phyloP scores from a whole-genome alignment of 2,113 vertebrate species.

The Cyprinodon brontotheroides region DNA sequence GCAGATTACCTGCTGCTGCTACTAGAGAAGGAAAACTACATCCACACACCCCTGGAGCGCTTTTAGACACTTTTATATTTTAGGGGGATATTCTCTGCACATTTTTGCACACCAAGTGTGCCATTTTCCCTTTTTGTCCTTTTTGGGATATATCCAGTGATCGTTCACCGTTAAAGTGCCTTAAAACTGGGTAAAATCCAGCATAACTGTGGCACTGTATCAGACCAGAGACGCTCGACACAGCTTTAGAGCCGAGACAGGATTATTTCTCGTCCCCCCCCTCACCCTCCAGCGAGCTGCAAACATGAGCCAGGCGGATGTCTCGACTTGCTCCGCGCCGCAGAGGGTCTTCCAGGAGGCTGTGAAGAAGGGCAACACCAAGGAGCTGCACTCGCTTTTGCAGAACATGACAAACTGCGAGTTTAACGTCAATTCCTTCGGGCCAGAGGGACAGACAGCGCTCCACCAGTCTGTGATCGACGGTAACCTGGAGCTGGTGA shows the following conservation, averaged over 20 bases:
- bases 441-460: slow-evolving; percentile 96
- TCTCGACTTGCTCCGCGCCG: slow-evolving; percentile 90
- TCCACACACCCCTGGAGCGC: slow-evolving; percentile 55
- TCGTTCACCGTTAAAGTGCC: slow-evolving; percentile 61
- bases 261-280: slow-evolving; percentile 53
- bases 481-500: slow-evolving; percentile 97
- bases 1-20: slow-evolving; percentile 74
- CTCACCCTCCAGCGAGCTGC: slow-evolving; percentile 50
- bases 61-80: slow-evolving; percentile 53
- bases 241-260: slow-evolving; percentile 62
- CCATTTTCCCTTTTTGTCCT: slow-evolving; percentile 73
- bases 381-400: slow-evolving; percentile 94
- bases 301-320: slow-evolving; percentile 95
- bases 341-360: slow-evolving; percentile 97
- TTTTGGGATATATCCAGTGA: slow-evolving; percentile 75
- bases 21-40: slow-evolving; percentile 43
- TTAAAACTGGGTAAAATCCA: slow-evolving; percentile 63
- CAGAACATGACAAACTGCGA: slow-evolving; percentile 97
- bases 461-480: slow-evolving; percentile 97
- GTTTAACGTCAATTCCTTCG: slow-evolving; percentile 98
- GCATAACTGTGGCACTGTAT: slow-evolving; percentile 59
- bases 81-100: slow-evolving; percentile 69
- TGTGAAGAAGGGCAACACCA: slow-evolving; percentile 94
- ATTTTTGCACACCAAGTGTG: slow-evolving; percentile 82
- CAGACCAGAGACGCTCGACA: slow-evolving; percentile 57